Evolutionary conservation across 2,113 vertebrate genomes (phyloP).

Genomic region (Rhabdornis inornatus): DNA sequence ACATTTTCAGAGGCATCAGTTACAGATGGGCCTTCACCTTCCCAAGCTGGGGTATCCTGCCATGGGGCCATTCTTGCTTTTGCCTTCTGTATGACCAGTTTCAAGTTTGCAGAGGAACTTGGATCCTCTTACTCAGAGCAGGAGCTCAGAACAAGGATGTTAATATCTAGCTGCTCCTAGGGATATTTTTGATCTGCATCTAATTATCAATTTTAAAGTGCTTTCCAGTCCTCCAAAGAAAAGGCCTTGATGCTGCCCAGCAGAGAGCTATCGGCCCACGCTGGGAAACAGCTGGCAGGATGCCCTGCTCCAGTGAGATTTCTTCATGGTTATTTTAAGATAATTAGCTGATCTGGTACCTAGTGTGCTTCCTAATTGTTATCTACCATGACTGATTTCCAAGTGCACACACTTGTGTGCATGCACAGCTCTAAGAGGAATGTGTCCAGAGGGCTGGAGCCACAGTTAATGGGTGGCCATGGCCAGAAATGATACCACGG

Average conservation of each 20-base stretch:
- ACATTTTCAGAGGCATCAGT: background rate
- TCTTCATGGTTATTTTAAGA: background rate
- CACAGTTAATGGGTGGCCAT: accelerated
- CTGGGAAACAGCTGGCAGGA: background rate
- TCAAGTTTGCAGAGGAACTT: background rate
- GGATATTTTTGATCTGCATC: background rate
- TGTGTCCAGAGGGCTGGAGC: background rate
- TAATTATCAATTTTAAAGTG: background rate
- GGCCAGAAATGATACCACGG: background rate
- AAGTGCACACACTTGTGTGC: background rate
- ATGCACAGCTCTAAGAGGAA: background rate
- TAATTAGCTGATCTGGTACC: conserved; percentile 9
- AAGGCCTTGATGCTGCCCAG: background rate
- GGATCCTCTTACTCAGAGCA: background rate
- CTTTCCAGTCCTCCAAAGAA: background rate
- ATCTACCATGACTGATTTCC: conserved; percentile 1
- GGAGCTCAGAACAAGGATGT: background rate
- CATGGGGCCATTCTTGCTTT: background rate
- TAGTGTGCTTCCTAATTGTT: background rate
- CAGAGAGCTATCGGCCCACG: background rate
- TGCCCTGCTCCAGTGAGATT: background rate
- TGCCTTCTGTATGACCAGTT: background rate
- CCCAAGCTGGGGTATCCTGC: background rate
- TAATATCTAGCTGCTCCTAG: background rate
- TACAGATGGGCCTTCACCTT: background rate